These are phyloP conservation scores for Tuberolachnus salignus DNA, from an alignment of 2,888 invertebrate genomes.

Conservation along the genomic window DNA sequence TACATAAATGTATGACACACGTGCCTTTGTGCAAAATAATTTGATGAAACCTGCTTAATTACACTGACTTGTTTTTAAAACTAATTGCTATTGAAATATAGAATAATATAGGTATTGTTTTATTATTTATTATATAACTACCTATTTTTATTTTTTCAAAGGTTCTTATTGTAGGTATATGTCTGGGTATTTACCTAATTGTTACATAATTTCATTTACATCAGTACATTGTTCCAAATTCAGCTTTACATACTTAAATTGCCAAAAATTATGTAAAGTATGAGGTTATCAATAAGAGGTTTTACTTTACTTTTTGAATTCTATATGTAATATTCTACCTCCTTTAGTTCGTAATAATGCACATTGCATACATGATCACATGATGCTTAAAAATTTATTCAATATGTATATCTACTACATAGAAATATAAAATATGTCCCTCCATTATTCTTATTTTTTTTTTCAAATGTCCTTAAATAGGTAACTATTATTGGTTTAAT, in stretches of 20 bases:
- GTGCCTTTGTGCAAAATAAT: constrained; percentile 14
- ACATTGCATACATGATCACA: background rate
- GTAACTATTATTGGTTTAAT: no score
- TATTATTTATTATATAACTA: constrained; percentile 20
- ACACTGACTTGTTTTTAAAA: constrained; percentile 26
- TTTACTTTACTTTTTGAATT: background rate
- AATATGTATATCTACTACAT: no score
- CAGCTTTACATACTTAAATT: background rate
- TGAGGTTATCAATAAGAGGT: constrained; percentile 14
- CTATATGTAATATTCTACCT: background rate
- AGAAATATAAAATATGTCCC: no score
- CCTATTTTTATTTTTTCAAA: constrained; percentile 13
- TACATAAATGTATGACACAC: constrained; percentile 12
- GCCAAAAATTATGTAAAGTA: background rate
- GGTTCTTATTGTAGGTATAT: constrained; percentile 2
- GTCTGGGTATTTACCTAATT: background rate
- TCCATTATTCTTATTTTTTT: no score
- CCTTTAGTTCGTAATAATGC: background rate
- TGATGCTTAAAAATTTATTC: no score
- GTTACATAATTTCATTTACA: constrained; percentile 11
- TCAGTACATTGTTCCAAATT: background rate
- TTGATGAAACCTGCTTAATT: constrained; percentile 38
- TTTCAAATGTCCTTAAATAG: no score
- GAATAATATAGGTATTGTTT: constrained; percentile 15
- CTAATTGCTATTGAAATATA: constrained; percentile 8